Conservation (phyloP, 1,140 invertebrate species). For the Drosophila aff. region DNA sequence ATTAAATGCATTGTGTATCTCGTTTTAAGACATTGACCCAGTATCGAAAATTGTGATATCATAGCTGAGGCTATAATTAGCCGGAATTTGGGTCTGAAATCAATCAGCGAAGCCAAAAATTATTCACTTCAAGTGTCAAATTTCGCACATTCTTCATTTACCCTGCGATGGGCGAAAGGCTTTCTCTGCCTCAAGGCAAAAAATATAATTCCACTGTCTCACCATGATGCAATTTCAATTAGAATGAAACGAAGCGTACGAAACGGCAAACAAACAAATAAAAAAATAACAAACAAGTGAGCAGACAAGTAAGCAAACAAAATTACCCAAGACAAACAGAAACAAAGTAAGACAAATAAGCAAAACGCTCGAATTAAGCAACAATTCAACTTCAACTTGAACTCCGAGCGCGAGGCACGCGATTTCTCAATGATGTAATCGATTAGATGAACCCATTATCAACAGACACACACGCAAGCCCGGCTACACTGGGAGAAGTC, state of each 20-base stretch:
- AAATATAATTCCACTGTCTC: constrained; percentile 10
- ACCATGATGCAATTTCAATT: constrained; percentile 59
- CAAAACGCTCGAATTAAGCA: constrained; percentile 65
- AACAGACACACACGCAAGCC: constrained; percentile 37
- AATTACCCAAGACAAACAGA: constrained; percentile 42
- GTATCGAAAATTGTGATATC: constrained; percentile 35
- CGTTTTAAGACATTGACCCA: constrained; percentile 34
- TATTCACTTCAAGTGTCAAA: constrained; percentile 15
- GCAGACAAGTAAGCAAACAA: constrained; percentile 57
- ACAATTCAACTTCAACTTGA: constrained; percentile 79
- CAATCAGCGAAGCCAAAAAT: constrained; percentile 35
- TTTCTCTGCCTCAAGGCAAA: constrained; percentile 52
- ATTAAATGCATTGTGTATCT: constrained; percentile 37
- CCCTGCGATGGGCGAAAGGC: constrained; percentile 10
- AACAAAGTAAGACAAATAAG: constrained; percentile 49
- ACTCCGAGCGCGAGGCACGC: constrained; percentile 50
- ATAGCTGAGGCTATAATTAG: constrained; percentile 37
- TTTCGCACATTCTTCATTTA: constrained; percentile 52
- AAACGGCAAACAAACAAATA: constrained; percentile 56
- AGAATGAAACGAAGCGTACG: constrained; percentile 56
- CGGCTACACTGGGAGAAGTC: constrained; percentile 7
- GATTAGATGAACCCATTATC: constrained; percentile 58
- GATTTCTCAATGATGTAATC: constrained; percentile 65
- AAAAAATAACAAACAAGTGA: constrained; percentile 40
- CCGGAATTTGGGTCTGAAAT: constrained; percentile 20